These are phyloP conservation scores for Nasonia oneida DNA, from an alignment of 2,888 invertebrate species.

Conservation along the genomic window DNA sequence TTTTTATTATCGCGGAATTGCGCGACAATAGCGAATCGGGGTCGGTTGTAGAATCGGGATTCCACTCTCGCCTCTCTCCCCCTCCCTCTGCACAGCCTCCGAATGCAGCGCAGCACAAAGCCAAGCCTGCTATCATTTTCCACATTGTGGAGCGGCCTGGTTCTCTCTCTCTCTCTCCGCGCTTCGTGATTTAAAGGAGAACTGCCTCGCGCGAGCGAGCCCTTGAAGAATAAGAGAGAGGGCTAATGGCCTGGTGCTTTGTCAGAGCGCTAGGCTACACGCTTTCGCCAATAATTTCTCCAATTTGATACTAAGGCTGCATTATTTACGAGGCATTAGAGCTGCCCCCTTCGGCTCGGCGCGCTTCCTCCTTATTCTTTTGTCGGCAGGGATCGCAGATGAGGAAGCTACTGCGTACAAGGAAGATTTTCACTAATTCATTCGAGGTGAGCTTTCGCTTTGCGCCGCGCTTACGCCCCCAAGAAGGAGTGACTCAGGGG, in stretches of 20 bases:
- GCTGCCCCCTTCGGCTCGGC: background rate
- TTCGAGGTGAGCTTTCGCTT: too few relatives aligned
- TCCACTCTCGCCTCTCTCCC: constrained; percentile 22
- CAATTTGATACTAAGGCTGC: constrained; percentile 16
- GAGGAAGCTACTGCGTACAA: too few relatives aligned
- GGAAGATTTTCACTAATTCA: too few relatives aligned
- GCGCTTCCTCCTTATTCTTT: background rate
- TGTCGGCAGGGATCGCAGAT: background rate
- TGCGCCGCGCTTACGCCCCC: too few relatives aligned
- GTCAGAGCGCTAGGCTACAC: background rate
- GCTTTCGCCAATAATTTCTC: background rate
- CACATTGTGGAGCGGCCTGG: constrained; percentile 57
- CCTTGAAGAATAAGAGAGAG: background rate
- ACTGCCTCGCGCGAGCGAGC: background rate
- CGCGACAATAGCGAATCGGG: constrained; percentile 55
- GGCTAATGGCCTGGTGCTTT: background rate
- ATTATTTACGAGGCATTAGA: constrained; percentile 28
- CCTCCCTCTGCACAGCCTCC: background rate
- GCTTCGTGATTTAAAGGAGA: constrained; percentile 50
- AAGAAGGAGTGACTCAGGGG: background rate
- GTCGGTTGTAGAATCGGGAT: constrained; percentile 52
- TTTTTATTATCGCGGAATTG: constrained; percentile 55
- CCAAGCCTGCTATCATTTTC: constrained; percentile 53
- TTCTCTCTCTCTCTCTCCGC: constrained; percentile 29
- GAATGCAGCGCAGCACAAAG: constrained; percentile 51